These are phyloP conservation scores for Crotalus viridis DNA, from an alignment of 2,113 vertebrate genomes.

Conservation along the genomic window DNA sequence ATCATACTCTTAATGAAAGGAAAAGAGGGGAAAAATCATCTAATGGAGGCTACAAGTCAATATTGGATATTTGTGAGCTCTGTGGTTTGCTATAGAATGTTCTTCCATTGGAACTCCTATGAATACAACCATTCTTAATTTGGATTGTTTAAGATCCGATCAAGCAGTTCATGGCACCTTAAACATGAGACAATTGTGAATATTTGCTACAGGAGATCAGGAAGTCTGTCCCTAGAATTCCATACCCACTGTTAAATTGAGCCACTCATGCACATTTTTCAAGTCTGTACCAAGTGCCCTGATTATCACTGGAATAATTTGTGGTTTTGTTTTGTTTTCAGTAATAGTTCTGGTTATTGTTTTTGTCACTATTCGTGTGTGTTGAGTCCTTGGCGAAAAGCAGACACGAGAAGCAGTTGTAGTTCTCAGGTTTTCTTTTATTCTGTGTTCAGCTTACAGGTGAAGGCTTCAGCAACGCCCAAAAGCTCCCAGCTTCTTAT, in stretches of 20 bases:
- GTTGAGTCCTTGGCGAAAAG: no score
- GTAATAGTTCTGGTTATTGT: not conserved
- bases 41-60: not conserved
- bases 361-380: not conserved
- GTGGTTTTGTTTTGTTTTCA: not conserved
- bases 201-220: not conserved
- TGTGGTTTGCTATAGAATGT: not conserved
- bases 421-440: no score
- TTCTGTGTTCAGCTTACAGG: no score
- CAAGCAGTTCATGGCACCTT: not conserved
- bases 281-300: slow-evolving; percentile 5
- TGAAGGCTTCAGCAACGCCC: no score
- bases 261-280: slow-evolving; percentile 3
- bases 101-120: not conserved
- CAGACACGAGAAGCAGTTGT: no score
- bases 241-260: slow-evolving; percentile 3
- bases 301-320: not conserved
- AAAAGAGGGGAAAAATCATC: not conserved
- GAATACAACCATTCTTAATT: not conserved
- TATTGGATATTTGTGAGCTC: not conserved
- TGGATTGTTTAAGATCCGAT: not conserved
- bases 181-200: not conserved
- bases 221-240: not conserved
- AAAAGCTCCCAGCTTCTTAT: no score
- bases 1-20: not conserved